Base-by-base conservation (phyloP, 2,113 vertebrate species). In the Petrocephalus zakoni region DNA sequence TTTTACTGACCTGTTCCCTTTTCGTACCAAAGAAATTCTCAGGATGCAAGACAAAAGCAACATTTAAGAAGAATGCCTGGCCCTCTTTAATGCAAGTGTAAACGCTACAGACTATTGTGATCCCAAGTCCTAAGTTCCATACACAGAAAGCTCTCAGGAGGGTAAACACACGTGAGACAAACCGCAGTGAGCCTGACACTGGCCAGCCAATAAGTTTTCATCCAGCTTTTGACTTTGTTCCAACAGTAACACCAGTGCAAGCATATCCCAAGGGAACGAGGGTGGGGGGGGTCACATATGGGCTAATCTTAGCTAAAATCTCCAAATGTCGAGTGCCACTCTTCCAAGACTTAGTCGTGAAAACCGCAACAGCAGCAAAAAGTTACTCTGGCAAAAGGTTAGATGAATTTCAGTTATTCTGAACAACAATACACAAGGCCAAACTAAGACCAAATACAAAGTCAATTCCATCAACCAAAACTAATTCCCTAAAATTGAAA, bases 211-310 rank as follows among this genome's bases (percentile, higher is more conserved):
- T 78, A 34, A 7, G 17, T 7, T 75, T 42, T 78, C 72, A 42
- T 42, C 42, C 34, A 42, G 34, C 72, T 42, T 78, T 78, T 42
- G 34, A 37, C 72, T 78, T 78, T 15, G 25, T 42, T 78, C 72
- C 72, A 78, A 78, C 29, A 78, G 34, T 42, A 78, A 37, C 34
- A 42, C 72, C 72, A 78, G 72, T 42, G 72, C 15, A 78, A 64
- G 47, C 68, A 9, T 51, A 9, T 34, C 51, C 58, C 17, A 42
- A 49, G 34, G 88, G 72, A 91, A 47, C 89, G 88, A 90, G 93
- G 94, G 93, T 94, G 91, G 87, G 93, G 93, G 87, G 93, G 92
- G 91, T 75, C n/a, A 95, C 95, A 96, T 95, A 95, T 96, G 95
- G 93, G 93, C 91, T 90, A 88, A 93, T 89, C 92, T 90, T 88